Conservation (phyloP, 2,888 invertebrate species). For the Ametastegia equiseti region DNA sequence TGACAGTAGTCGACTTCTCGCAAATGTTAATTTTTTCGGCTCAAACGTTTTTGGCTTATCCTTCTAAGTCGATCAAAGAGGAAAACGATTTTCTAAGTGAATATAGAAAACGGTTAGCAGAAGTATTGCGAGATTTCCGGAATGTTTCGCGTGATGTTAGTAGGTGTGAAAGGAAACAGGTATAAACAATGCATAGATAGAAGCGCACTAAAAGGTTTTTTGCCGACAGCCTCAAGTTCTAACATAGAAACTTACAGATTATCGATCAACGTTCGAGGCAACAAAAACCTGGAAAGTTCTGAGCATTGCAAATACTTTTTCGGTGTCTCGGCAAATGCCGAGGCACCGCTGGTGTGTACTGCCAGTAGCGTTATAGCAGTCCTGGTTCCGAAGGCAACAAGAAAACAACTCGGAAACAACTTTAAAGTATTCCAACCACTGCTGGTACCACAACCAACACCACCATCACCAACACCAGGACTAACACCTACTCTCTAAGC, state of each 20-base stretch:
- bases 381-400: slow-evolving; percentile 30
- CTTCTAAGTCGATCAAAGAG: neutral
- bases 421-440: slow-evolving; percentile 44
- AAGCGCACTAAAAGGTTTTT: slow-evolving; percentile 40
- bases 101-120: neutral
- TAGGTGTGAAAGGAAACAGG: neutral
- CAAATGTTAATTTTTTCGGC: no score
- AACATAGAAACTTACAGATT: slow-evolving; percentile 37
- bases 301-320: slow-evolving; percentile 43
- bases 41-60: no score
- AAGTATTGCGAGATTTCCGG: neutral
- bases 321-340: slow-evolving; percentile 21
- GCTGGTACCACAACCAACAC: slow-evolving; percentile 32
- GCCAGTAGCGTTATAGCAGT: slow-evolving; percentile 12
- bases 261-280: slow-evolving; percentile 41
- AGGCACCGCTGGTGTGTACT: neutral
- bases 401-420: slow-evolving; percentile 40
- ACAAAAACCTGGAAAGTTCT: slow-evolving; percentile 19
- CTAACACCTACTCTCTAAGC: slow-evolving; percentile 25
- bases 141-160: neutral
- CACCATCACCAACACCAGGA: neutral
- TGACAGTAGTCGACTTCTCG: no score
- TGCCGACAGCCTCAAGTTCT: neutral
- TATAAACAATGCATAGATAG: slow-evolving; percentile 30
- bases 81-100: no score